phyloP scores from a whole-genome alignment of 2,797 vertebrate genomes.

The Aeoliscus strigatus region DNA sequence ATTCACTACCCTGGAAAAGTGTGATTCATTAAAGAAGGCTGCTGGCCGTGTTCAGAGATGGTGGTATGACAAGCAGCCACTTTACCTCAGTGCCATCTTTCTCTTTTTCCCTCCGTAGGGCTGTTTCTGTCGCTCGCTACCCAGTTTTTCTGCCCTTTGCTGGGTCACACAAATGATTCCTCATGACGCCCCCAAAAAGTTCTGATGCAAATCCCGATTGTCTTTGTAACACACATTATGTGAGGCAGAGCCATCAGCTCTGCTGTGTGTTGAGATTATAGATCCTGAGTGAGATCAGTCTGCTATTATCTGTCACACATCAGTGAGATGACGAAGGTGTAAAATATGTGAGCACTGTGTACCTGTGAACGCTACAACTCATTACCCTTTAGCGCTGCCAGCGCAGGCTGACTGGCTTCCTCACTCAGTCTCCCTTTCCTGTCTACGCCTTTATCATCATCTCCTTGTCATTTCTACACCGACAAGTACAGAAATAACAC shows the following conservation, averaged over 20 bases:
- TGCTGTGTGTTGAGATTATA: conserved; percentile 10
- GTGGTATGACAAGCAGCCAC: conserved; percentile 26
- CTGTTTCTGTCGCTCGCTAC: conserved; percentile 14
- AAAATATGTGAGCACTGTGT: conserved; percentile 61
- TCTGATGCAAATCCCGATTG: conserved; percentile 14
- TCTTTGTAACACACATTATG: conserved; percentile 9
- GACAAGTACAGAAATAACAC: neutral
- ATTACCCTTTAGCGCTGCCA: conserved; percentile 60
- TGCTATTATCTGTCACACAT: conserved; percentile 45
- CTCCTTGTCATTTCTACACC: neutral
- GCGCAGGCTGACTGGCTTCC: conserved; percentile 28
- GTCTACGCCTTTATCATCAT: conserved; percentile 26
- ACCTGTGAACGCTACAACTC: conserved; percentile 67
- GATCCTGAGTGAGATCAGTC: conserved; percentile 33
- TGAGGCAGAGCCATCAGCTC: conserved; percentile 12
- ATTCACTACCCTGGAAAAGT: conserved; percentile 66
- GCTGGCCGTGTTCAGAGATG: conserved; percentile 40
- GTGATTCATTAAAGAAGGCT: conserved; percentile 62
- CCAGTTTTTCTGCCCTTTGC: conserved; percentile 29
- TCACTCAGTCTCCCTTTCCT: conserved; percentile 9
- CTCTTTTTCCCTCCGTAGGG: conserved; percentile 6
- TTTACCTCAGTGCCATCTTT: conserved; percentile 5
- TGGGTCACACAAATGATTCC: conserved; percentile 29
- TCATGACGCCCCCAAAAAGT: conserved; percentile 19
- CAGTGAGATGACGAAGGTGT: conserved; percentile 47